phyloP scores from a whole-genome alignment of 2,888 invertebrate species.

The Glyphotaelius pellucidus region DNA sequence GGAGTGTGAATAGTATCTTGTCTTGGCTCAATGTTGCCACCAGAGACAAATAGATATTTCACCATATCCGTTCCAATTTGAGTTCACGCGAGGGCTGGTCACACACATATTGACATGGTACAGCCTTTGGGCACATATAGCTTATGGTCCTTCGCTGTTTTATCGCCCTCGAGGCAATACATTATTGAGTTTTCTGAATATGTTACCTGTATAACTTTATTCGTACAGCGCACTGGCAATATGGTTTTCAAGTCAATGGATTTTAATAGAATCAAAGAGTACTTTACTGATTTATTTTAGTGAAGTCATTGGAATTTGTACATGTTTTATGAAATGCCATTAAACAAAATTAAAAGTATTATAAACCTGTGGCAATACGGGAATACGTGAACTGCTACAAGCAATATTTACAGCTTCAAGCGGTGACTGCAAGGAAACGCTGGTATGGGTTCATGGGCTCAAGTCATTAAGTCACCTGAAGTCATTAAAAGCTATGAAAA shows the following conservation, averaged over 20 bases:
- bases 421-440: too few relatives aligned
- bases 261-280: neutral
- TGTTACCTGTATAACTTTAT: neutral
- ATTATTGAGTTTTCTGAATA: neutral
- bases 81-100: constrained; percentile 14
- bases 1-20: neutral
- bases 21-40: neutral
- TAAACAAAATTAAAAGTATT: neutral
- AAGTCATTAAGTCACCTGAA: too few relatives aligned
- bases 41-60: constrained; percentile 21
- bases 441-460: too few relatives aligned
- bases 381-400: too few relatives aligned
- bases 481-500: too few relatives aligned
- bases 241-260: neutral
- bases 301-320: neutral
- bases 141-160: neutral
- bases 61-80: neutral
- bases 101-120: neutral
- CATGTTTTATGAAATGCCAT: neutral
- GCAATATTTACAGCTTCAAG: too few relatives aligned
- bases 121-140: neutral
- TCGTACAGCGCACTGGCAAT: neutral
- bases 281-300: neutral
- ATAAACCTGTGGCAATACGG: neutral
- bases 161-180: neutral